These are phyloP conservation scores for Odontocerum albicorne DNA, from an alignment of 2,888 invertebrate genomes.

Conservation along the genomic window DNA sequence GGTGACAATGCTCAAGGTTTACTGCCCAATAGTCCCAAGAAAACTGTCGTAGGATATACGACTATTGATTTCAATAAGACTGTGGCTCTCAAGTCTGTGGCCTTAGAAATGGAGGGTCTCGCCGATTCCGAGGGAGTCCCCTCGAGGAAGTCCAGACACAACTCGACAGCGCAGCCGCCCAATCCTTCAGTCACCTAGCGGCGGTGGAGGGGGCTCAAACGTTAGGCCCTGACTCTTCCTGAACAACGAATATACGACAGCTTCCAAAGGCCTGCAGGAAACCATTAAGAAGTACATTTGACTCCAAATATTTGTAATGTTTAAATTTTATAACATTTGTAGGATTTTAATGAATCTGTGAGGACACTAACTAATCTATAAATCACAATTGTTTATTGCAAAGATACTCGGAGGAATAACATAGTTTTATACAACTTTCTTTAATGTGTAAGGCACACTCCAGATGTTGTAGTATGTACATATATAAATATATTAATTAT, in stretches of 20 bases:
- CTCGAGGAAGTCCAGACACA: constrained; percentile 83
- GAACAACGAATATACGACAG: constrained; percentile 21
- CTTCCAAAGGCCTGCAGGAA: constrained; percentile 8
- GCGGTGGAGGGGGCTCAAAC: constrained; percentile 31
- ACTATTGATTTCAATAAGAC: constrained; percentile 95
- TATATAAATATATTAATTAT: constrained; percentile 5
- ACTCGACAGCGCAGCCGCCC: constrained; percentile 66
- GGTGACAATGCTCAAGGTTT: constrained; percentile 44
- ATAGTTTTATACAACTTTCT: too few species aligned
- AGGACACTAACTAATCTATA: too few species aligned
- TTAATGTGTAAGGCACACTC: too few species aligned
- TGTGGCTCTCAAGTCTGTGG: constrained; percentile 81
- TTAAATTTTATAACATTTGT: constrained; percentile 11
- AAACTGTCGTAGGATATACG: constrained; percentile 70
- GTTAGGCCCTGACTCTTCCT: constrained; percentile 19
- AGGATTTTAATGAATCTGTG: too few species aligned
- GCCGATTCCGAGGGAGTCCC: constrained; percentile 70
- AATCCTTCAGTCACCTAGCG: constrained; percentile 43
- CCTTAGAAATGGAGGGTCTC: constrained; percentile 67
- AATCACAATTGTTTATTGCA: too few species aligned
- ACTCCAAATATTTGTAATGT: constrained; percentile 23
- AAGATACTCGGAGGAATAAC: too few species aligned
- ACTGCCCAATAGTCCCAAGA: constrained; percentile 55
- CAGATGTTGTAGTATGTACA: too few species aligned
- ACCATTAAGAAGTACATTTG: constrained; percentile 13